Base-by-base conservation (phyloP, 2,113 vertebrate species). In the Epinephelus fuscoguttatus region DNA sequence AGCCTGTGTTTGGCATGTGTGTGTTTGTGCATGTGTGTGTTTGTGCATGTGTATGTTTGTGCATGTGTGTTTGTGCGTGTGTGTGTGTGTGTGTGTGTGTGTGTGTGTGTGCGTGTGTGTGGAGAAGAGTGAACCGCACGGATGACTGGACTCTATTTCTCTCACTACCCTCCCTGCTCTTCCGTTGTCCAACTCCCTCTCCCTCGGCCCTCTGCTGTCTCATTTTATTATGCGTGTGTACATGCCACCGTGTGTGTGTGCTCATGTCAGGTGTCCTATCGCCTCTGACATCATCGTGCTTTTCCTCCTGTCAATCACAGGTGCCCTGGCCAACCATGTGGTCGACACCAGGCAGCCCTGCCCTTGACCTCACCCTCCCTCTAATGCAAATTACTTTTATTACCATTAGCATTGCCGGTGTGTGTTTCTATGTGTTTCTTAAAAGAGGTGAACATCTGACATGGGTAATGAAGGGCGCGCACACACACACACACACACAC, bases 361-460 rank as follows among this genome's bases (percentile, higher is more conserved):
- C 81, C 93, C 92, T 91, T 92, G 84, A 92, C 88, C 87, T 80
- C 57, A 47, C 37, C 10, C 15, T 52, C 66, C 27, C 17, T 47
- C 6, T 55, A 63, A 91, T 90, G 92, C 69, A 88, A 90, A 91
- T 91, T 1, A 72, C 17, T 77, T 37, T 40, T 66, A 74, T 80
- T 73, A 63, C 27, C 21, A 69, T 81, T 82, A 77, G 40, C 17
- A 45, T 27, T 23, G 69, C 64, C 6, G 9, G 59, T 18, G 74
- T 69, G 47, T 10, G 30, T 62, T 19, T 70, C 4, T 63, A 18
- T 5, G 27, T 64, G 56, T 33, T 66, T 55, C 5, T 63, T 53
- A 66, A 67, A 78, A 67, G 50, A 67, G 23, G 50, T 33, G 61
- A 71, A 71, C n/a, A 33, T 75, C 50, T 37, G 64, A 64, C 55